Percentiles rank a stretch among this genome's conserved stretches.
phyloP scores from a whole-genome alignment of 2,888 invertebrate genomes.

The Reticulitermes lucifugus region DNA sequence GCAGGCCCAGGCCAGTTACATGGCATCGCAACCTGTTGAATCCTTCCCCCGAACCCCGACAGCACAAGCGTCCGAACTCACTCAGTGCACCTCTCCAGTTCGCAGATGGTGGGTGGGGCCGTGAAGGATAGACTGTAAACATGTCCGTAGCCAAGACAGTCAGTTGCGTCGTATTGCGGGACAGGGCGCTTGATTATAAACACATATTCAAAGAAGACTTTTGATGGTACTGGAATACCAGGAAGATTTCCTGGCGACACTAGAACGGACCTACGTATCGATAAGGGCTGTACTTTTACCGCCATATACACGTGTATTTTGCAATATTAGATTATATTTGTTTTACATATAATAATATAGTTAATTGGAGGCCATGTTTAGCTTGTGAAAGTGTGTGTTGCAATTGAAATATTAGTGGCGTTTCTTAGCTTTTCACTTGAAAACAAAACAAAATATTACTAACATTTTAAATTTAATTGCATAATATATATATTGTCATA shows the following conservation, averaged over 20 bases:
- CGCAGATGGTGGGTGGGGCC: slow-evolving; percentile 21
- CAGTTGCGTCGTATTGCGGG: background rate
- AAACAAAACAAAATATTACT: too few species aligned
- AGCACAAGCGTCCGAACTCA: background rate
- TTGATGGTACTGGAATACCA: background rate
- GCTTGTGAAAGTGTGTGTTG: too few species aligned
- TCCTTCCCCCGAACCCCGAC: slow-evolving; percentile 10
- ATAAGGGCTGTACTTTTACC: background rate
- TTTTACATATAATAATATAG: background rate
- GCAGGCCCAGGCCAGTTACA: slow-evolving; percentile 10
- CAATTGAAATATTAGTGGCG: too few species aligned
- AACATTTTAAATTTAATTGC: too few species aligned
- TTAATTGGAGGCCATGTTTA: too few species aligned
- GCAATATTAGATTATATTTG: background rate
- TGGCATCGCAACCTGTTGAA: slow-evolving; percentile 37
- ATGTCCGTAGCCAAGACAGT: background rate
- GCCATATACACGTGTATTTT: background rate
- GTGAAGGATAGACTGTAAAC: background rate
- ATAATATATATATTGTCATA: too few species aligned
- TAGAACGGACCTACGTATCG: too few species aligned
- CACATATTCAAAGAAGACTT: background rate
- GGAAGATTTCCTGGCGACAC: background rate
- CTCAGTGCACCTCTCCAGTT: background rate
- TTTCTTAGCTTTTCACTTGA: too few species aligned
- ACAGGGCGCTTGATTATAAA: background rate